Evolutionary conservation across 2,888 invertebrate genomes (phyloP).

Genomic region (Calephelis perditalis): DNA sequence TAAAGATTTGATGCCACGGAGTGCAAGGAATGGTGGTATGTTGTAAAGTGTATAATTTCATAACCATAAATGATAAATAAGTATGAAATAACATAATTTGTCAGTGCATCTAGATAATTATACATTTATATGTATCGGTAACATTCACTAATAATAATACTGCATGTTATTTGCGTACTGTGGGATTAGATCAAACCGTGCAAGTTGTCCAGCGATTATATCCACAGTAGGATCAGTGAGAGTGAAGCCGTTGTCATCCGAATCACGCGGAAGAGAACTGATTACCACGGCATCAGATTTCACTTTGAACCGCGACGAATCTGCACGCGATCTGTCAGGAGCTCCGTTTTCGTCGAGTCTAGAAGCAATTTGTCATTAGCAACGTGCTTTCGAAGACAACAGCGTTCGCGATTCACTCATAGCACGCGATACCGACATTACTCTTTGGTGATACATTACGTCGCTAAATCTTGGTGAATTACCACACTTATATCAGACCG

Average conservation of each 20-base stretch:
- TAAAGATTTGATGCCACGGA: too few species aligned
- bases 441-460: constrained; percentile 13
- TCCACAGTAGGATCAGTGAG: constrained; percentile 30
- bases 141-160: too few species aligned
- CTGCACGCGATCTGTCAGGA: constrained; percentile 39
- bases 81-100: too few species aligned
- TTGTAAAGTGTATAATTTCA: too few species aligned
- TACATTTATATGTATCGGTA: too few species aligned
- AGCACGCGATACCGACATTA: constrained; percentile 13
- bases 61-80: too few species aligned
- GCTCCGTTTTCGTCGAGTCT: constrained; percentile 20
- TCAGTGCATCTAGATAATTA: too few species aligned
- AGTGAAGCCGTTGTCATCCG: constrained; percentile 29
- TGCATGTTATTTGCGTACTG: too few species aligned
- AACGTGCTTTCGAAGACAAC: constrained; percentile 21
- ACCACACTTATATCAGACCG: not conserved
- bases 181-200: too few species aligned
- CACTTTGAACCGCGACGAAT: constrained; percentile 38
- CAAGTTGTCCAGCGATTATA: too few species aligned
- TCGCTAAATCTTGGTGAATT: not conserved
- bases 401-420: constrained; percentile 16
- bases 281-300: constrained; percentile 40
- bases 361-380: constrained; percentile 24
- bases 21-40: too few species aligned
- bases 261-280: constrained; percentile 44